Conservation (phyloP, 2,113 vertebrate genomes). For the Sporophila hypoxantha region DNA sequence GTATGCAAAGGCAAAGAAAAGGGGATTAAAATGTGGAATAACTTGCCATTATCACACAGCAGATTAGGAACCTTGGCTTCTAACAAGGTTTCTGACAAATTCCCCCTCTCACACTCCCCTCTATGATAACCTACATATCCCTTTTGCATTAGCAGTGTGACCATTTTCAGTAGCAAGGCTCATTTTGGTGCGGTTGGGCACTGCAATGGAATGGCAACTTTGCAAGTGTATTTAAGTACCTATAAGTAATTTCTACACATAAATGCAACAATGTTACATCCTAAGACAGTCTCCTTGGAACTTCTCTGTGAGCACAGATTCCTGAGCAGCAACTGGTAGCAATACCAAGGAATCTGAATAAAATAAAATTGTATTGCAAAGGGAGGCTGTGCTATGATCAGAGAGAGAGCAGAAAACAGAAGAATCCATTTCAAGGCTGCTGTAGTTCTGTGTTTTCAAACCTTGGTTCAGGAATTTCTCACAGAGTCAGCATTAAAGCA, state of each 20-base stretch:
- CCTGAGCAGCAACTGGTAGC: not conserved
- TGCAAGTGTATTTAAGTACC: not conserved
- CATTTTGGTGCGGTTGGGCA: not conserved
- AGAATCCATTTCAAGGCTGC: not conserved
- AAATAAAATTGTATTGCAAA: not conserved
- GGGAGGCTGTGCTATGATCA: not conserved
- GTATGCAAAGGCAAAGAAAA: not conserved
- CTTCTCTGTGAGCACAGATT: not conserved
- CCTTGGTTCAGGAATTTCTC: not conserved
- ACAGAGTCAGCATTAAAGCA: slow-evolving; percentile 9
- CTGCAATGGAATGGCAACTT: not conserved
- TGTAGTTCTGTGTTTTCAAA: not conserved
- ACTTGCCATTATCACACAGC: not conserved
- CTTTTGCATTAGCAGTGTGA: not conserved
- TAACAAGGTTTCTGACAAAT: not conserved
- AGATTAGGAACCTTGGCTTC: not conserved
- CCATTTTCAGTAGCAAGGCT: not conserved
- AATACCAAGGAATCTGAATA: not conserved
- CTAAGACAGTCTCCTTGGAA: not conserved
- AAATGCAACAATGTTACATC: not conserved
- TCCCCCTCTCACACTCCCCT: not conserved
- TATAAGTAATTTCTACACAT: not conserved
- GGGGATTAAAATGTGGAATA: not conserved
- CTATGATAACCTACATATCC: not conserved
- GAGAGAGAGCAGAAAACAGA: not conserved